phyloP scores from a whole-genome alignment of 2,888 invertebrate genomes.

The Sarcophaga carnaria region DNA sequence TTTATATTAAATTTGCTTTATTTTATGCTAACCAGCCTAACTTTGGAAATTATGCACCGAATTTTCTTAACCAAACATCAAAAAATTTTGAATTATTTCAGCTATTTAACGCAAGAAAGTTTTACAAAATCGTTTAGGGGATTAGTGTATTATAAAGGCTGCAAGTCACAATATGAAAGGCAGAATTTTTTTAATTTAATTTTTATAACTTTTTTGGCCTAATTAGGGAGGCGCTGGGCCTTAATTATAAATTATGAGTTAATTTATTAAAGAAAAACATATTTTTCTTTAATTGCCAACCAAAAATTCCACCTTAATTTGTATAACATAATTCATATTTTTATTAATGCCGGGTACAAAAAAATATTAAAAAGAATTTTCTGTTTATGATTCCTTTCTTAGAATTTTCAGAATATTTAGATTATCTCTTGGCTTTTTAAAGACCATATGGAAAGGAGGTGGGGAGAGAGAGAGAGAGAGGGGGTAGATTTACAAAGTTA shows the following conservation, averaged over 20 bases:
- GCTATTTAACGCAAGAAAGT: no score
- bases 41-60: no score
- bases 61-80: no score
- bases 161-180: no score
- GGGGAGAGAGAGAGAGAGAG: background rate
- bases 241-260: background rate
- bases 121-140: no score
- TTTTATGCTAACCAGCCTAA: no score
- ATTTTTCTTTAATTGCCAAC: background rate
- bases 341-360: no score
- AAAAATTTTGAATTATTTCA: no score
- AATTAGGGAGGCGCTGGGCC: background rate
- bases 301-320: background rate
- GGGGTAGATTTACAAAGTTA: conserved; percentile 9
- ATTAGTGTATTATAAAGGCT: no score
- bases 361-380: no score
- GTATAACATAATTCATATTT: background rate
- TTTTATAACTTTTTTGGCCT: background rate
- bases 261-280: background rate
- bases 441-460: background rate
- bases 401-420: background rate
- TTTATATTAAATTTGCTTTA: no score
- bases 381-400: background rate
- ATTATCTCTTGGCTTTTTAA: conserved; percentile 3
- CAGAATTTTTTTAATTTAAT: no score